These are phyloP conservation scores for Brachyalestes nurse DNA, from an alignment of 2,797 vertebrate species.

Conservation along the genomic window DNA sequence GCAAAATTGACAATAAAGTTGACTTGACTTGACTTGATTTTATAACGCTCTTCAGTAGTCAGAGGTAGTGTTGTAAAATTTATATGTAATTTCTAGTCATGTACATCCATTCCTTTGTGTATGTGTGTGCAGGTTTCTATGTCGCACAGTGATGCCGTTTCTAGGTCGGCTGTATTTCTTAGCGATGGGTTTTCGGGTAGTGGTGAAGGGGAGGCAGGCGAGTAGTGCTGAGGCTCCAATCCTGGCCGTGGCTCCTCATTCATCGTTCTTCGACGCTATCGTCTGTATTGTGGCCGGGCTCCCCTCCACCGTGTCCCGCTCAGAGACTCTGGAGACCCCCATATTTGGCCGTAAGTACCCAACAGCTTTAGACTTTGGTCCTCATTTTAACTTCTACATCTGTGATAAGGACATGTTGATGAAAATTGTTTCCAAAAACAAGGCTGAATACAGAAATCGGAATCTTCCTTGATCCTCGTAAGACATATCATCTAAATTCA, in stretches of 20 bases:
- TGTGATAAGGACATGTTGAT: too few species aligned
- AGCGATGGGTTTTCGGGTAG: slow-evolving; percentile 89
- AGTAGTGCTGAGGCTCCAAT: slow-evolving; percentile 85
- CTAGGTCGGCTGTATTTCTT: slow-evolving; percentile 85
- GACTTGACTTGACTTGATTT: too few species aligned
- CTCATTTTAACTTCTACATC: neutral
- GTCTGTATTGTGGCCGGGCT: slow-evolving; percentile 86
- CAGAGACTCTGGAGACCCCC: slow-evolving; percentile 86
- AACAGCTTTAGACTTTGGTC: neutral
- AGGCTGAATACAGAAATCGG: too few species aligned
- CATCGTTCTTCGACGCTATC: slow-evolving; percentile 93
- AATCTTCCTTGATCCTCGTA: too few species aligned
- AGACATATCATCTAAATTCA: too few species aligned
- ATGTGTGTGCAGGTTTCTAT: slow-evolving; percentile 70
- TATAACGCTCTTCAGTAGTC: too few species aligned
- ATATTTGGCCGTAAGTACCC: slow-evolving; percentile 90
- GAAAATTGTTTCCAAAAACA: neutral
- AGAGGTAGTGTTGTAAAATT: neutral
- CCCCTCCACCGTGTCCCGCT: slow-evolving; percentile 90
- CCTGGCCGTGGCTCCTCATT: slow-evolving; percentile 92
- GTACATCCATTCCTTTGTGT: neutral
- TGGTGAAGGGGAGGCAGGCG: slow-evolving; percentile 84
- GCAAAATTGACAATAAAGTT: too few species aligned
- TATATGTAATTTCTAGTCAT: neutral
- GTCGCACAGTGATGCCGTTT: slow-evolving; percentile 72